A percentile compares a stretch with the other conserved stretches of the same genome.
Conservation (phyloP, 2,888 invertebrate genomes). For the Slavum lentiscoides region DNA sequence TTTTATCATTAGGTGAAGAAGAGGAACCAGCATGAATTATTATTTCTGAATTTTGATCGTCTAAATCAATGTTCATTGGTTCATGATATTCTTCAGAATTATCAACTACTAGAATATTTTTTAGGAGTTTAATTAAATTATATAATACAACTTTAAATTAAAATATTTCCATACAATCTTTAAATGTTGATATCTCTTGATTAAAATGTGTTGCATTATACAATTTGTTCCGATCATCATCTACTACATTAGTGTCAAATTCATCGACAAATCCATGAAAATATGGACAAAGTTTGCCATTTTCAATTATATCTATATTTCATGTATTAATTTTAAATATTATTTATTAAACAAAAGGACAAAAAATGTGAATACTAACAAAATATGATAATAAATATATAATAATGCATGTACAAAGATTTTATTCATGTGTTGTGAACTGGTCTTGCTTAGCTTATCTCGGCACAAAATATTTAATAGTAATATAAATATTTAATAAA, state of each 20-base stretch:
- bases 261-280: conserved; percentile 2
- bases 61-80: background rate
- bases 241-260: background rate
- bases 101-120: background rate
- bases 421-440: too few species aligned
- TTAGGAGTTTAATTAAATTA: background rate
- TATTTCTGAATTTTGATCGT: background rate
- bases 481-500: too few species aligned
- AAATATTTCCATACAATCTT: background rate
- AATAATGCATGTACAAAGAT: too few species aligned
- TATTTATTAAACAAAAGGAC: too few species aligned
- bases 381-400: too few species aligned
- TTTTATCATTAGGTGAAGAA: background rate
- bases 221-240: background rate
- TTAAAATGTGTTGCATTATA: background rate
- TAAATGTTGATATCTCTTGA: background rate
- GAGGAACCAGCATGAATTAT: background rate
- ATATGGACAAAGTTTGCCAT: background rate
- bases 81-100: background rate
- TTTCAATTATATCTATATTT: conserved; percentile 7
- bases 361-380: too few species aligned
- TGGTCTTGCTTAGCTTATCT: too few species aligned
- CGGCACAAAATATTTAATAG: too few species aligned
- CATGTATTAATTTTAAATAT: background rate
- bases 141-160: background rate